Percentiles rank a stretch among this genome's conserved stretches.
phyloP scores from a whole-genome alignment of 2,797 vertebrate species.

The Heterohyrax brucei region DNA sequence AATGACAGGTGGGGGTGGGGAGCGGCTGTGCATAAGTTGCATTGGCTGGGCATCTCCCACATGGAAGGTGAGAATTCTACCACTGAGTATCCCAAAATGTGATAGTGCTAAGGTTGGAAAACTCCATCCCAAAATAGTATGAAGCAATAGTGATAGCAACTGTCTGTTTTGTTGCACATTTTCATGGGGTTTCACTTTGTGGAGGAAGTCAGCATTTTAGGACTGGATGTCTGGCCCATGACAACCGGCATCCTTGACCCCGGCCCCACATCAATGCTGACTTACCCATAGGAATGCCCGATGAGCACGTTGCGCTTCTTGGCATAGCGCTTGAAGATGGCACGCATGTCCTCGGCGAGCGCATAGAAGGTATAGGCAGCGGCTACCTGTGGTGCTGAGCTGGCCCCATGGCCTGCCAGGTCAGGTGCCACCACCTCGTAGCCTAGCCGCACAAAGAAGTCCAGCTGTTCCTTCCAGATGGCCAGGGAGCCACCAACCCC shows the following conservation, averaged over 20 bases:
- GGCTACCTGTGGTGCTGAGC: conserved; percentile 95
- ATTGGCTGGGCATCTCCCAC: not conserved
- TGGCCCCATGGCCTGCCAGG: conserved; percentile 96
- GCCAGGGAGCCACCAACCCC: conserved; percentile 97
- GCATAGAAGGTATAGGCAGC: conserved; percentile 98
- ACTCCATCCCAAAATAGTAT: not conserved
- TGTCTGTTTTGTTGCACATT: not conserved
- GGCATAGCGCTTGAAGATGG: conserved; percentile 97
- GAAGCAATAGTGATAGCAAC: not conserved
- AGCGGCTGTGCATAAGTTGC: not conserved
- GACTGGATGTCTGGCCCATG: not conserved
- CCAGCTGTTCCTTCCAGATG: conserved; percentile 98
- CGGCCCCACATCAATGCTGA: not conserved
- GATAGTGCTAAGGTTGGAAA: not conserved
- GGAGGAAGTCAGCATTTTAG: not conserved
- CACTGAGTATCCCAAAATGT: not conserved
- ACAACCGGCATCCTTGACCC: accelerated
- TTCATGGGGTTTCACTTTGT: not conserved
- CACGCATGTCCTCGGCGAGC: conserved; percentile 96
- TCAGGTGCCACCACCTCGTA: conserved; percentile 98
- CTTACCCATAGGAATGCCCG: conserved; percentile 98
- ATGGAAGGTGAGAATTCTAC: not conserved
- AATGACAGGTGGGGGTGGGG: not conserved
- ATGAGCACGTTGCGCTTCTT: conserved; percentile 97
- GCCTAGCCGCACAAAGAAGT: conserved; percentile 96